Base-by-base conservation (phyloP, 1,140 invertebrate genomes). In the Pteromalus puparum region DNA sequence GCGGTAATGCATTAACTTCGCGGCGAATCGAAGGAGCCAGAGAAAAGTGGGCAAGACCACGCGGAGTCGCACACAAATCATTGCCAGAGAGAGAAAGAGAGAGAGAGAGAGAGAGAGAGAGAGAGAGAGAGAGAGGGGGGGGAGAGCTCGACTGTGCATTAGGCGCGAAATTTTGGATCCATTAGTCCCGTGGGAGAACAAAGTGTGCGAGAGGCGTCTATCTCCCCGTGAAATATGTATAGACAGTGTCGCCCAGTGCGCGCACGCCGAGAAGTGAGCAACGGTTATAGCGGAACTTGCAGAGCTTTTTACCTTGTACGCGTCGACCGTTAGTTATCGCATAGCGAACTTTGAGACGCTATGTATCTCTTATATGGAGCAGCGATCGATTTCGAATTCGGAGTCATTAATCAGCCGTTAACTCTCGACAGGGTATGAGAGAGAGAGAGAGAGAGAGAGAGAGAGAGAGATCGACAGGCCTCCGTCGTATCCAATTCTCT, bases 321-420 rank as follows among this genome's bases (percentile, higher is more conserved):
- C 53, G 53, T 61, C 53, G 18, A 6, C 53, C 53, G 53, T 61
- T 61, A 21, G 21, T 61, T 61, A 61, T 61, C 48, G 18, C 18
- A n/a, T 18, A n/a, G 21, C 18, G 5, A 61, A n/a, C 6, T 61
- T n/a, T 0, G 53, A 42, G 38, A 42, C 38, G 38, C 38, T 12
- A 42, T 9, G 38, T 42, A 42, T 42, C 6, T 9, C 10, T 9
- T 42, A 42, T 10, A 6, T 21, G 3, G 53, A 2, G 53, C 21
- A 61, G 13, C 18, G 53, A 61, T 61, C 53, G 53, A n/a, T 61
- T 42, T 42, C 38, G 38, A 61, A 6, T 61, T n/a, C 53, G 53
- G 53, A 61, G 18, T 61, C 53, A 61, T 61, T 61, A 61, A 61
- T 61, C 53, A 61, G 53, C 53, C 53, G 53, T 61, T 61, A 61